Conservation (phyloP, 2,797 vertebrate genomes). For the Phylloscopus collybita region DNA sequence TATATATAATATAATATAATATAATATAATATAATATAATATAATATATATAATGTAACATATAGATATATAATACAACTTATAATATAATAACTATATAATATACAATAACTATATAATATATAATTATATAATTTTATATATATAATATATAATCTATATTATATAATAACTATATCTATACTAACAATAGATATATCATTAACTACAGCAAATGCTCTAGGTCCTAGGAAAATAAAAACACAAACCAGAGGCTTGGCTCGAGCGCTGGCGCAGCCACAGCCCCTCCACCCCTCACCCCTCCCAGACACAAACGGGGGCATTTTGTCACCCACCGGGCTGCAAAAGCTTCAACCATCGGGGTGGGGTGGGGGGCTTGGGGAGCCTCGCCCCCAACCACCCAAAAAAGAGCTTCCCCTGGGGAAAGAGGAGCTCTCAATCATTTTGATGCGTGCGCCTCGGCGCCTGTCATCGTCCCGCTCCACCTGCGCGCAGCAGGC, state of each 20-base stretch:
- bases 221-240: background rate
- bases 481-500: conserved; percentile 60
- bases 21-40: too few species aligned
- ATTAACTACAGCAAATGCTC: too few species aligned
- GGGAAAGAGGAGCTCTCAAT: background rate
- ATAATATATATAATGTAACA: too few species aligned
- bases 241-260: background rate
- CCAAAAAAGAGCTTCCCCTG: background rate
- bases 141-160: too few species aligned
- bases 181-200: too few species aligned
- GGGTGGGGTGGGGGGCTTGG: too few species aligned
- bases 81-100: too few species aligned
- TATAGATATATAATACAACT: too few species aligned
- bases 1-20: too few species aligned
- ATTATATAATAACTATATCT: too few species aligned
- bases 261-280: accelerated
- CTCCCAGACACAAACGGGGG: accelerated
- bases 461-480: background rate
- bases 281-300: background rate
- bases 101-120: too few species aligned
- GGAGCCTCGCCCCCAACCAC: background rate
- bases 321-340: accelerated
- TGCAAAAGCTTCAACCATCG: background rate
- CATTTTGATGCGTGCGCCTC: background rate
- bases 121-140: too few species aligned